phyloP scores from a whole-genome alignment of 2,797 vertebrate genomes.

The Sternotherus odoratus region DNA sequence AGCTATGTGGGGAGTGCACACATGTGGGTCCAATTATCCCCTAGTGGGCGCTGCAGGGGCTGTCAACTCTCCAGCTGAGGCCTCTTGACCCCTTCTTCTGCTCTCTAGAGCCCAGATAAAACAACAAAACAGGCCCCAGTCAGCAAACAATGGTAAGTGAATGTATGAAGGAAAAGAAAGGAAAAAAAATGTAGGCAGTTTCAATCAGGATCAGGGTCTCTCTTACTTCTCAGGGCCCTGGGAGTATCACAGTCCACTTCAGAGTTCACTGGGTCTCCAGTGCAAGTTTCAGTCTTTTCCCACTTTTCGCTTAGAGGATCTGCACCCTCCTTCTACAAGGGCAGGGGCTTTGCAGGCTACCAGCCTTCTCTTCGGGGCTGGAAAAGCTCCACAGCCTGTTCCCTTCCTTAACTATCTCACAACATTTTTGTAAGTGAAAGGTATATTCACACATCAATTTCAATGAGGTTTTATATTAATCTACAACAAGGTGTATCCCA shows the following conservation, averaged over 20 bases:
- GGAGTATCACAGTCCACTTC: neutral
- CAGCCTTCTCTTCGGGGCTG: neutral
- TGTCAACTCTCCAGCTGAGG: neutral
- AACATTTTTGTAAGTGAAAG: neutral
- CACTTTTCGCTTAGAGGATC: neutral
- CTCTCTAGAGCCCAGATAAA: neutral
- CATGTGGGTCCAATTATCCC: neutral
- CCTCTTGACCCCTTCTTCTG: neutral
- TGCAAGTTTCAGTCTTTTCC: neutral
- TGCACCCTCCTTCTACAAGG: neutral
- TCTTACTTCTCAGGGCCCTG: neutral
- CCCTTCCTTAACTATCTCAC: neutral
- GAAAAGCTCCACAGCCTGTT: neutral
- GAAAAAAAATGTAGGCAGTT: neutral
- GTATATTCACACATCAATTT: neutral
- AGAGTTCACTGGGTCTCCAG: neutral
- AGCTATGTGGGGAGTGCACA: neutral
- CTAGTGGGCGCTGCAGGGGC: neutral
- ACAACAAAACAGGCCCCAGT: neutral
- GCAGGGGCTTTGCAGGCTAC: neutral
- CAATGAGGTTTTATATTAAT: neutral
- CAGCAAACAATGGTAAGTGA: neutral
- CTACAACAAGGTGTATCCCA: neutral
- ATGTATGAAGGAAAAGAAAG: neutral
- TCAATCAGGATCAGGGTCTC: neutral